phyloP scores from a whole-genome alignment of 2,113 vertebrate genomes.

The Phaethornis superciliosus region DNA sequence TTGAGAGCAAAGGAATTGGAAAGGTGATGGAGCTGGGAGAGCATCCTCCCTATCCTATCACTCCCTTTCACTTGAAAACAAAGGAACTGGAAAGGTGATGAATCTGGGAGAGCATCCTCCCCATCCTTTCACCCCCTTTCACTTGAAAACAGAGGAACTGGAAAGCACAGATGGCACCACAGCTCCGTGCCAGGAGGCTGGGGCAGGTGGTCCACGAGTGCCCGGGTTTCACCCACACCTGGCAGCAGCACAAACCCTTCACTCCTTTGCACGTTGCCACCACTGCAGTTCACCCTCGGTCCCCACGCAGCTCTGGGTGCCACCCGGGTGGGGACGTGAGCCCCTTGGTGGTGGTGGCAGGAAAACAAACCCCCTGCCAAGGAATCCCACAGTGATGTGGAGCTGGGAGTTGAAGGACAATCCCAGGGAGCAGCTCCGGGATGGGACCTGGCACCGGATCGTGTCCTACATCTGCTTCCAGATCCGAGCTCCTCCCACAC shows the following conservation, averaged over 20 bases:
- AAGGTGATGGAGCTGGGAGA: too few species aligned
- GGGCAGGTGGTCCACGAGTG: fast-evolving
- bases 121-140: too few species aligned
- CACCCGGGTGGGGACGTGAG: not conserved
- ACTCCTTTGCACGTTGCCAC: not conserved
- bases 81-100: too few species aligned
- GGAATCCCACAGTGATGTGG: fast-evolving
- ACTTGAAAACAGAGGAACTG: not conserved
- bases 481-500: not conserved
- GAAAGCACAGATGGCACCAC: not conserved
- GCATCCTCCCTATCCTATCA: too few species aligned
- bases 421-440: not conserved
- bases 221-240: not conserved
- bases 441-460: fast-evolving
- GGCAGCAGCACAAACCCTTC: not conserved
- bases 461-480: not conserved
- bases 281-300: not conserved
- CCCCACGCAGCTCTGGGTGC: not conserved
- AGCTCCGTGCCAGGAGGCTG: not conserved
- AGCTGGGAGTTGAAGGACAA: not conserved
- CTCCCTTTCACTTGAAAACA: too few species aligned
- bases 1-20: too few species aligned
- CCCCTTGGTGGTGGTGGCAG: not conserved
- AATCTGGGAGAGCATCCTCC: too few species aligned
- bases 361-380: not conserved